Evolutionary conservation across 2,888 invertebrate genomes (phyloP), one percentile per base, ranked within the genome.

Genomic region (Clanis bilineata): DNA sequence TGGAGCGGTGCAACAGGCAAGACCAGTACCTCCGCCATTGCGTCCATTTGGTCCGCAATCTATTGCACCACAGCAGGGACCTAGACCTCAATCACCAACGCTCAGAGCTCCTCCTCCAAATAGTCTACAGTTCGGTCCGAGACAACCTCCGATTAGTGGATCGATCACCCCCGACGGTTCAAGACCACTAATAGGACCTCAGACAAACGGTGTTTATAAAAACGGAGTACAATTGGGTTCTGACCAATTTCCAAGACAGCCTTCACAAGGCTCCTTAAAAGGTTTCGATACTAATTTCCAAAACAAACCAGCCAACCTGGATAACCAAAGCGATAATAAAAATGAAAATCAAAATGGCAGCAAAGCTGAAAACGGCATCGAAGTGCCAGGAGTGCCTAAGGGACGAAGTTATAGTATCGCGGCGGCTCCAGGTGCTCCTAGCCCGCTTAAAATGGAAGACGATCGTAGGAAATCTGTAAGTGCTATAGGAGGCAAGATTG

Each of bases 401-500:
- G 90, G 89, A 32, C 88, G 93, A 75, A 93, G 93, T 71, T 93
- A 82, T 64, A 94, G 93, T 69, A 90, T 93, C 67, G 88, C 92
- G 60, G 92, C 92, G 32, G 92, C 93, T 67, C 86, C 91, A 44
- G 90, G 90, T 21, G 82, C 92, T 63, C 87, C 89, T 44, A 89
- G 88, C 67, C 87, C 88, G 32, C 76, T 88, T 56, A 88, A 89
- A 73, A 64, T 80, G 63, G 90, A 92, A 65, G 94, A 93, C 67
- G 93, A 93, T 72, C 82, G 93, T 56, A 82, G 93, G 62, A 90
- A 91, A 70, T 93, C 93, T 5, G 82, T 92, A 12, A 93, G 92
- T 70, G 84, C 91, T 57, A 82, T 93, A 36, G 89, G 93, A 43
- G 89, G 90, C 22, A 82, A 79, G 63, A 76, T 83, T 25, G 91